A percentile compares a stretch with the other conserved stretches of the same genome.
Conservation (phyloP, 2,888 invertebrate genomes). For the Acanthosepion lycidas region DNA sequence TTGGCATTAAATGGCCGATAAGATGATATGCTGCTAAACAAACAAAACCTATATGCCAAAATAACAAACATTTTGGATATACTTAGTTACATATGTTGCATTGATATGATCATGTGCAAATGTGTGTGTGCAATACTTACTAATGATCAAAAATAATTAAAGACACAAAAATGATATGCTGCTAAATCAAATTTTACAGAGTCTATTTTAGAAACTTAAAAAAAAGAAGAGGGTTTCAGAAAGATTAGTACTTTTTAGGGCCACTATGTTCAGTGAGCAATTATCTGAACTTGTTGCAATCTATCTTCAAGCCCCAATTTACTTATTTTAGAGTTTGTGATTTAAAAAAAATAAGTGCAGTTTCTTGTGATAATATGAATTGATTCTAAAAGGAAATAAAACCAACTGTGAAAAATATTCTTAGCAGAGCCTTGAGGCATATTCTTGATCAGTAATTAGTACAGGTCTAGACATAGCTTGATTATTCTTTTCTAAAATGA, state of each 20-base stretch:
- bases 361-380: slow-evolving; percentile 9
- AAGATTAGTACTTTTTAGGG: slow-evolving; percentile 11
- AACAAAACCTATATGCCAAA: no score
- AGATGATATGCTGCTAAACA: no score
- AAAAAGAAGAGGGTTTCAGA: background rate
- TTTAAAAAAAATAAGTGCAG: background rate
- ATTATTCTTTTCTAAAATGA: background rate
- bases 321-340: slow-evolving; percentile 12
- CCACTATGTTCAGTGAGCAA: background rate
- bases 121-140: no score
- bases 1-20: no score
- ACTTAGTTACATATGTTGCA: background rate
- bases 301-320: slow-evolving; percentile 21
- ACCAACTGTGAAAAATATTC: slow-evolving; percentile 4
- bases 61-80: background rate
- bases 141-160: background rate
- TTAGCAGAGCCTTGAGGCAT: slow-evolving; percentile 8
- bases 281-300: slow-evolving; percentile 33
- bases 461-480: slow-evolving; percentile 8
- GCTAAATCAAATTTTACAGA: background rate
- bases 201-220: background rate
- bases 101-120: background rate
- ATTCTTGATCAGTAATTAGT: slow-evolving; percentile 8
- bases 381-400: background rate
- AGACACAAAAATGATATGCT: background rate